A percentile compares a stretch with the other conserved stretches of the same genome.
Evolutionary conservation across 2,888 invertebrate species (phyloP).

Genomic region (Lysandra bellargus): DNA sequence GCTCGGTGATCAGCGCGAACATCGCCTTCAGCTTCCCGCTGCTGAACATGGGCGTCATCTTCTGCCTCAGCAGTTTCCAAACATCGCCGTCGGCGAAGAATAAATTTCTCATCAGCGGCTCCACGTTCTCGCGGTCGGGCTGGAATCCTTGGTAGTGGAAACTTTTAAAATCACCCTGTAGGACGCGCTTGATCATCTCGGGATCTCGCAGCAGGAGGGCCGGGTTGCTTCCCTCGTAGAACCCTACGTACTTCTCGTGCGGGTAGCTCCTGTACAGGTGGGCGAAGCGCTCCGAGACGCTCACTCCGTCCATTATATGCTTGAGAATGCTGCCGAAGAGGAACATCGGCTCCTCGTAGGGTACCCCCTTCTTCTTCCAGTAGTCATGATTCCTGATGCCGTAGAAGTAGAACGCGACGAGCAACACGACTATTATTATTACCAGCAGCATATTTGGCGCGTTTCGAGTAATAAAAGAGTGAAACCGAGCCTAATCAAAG

Average conservation of each 20-base stretch:
- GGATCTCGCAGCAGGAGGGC: constrained; percentile 22
- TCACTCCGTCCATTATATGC: neutral
- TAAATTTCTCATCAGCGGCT: constrained; percentile 25
- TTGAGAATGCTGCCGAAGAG: constrained; percentile 50
- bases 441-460: neutral
- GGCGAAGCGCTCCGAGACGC: neutral
- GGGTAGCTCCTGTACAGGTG: constrained; percentile 29
- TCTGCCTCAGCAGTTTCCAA: constrained; percentile 60
- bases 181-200: constrained; percentile 11
- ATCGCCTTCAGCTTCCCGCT: constrained; percentile 61
- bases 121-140: neutral
- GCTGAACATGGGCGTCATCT: constrained; percentile 62
- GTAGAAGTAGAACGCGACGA: constrained; percentile 46
- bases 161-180: constrained; percentile 13
- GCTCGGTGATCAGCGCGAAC: constrained; percentile 60
- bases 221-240: constrained; percentile 19
- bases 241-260: constrained; percentile 23
- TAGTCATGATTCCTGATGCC: constrained; percentile 53
- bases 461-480: neutral
- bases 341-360: constrained; percentile 51
- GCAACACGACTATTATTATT: neutral
- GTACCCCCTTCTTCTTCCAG: constrained; percentile 52
- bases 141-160: constrained; percentile 13
- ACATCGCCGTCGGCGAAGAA: constrained; percentile 58
- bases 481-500: too few species aligned